Conservation (phyloP, 2,888 invertebrate species). For the Dolichopus griseipennis region DNA sequence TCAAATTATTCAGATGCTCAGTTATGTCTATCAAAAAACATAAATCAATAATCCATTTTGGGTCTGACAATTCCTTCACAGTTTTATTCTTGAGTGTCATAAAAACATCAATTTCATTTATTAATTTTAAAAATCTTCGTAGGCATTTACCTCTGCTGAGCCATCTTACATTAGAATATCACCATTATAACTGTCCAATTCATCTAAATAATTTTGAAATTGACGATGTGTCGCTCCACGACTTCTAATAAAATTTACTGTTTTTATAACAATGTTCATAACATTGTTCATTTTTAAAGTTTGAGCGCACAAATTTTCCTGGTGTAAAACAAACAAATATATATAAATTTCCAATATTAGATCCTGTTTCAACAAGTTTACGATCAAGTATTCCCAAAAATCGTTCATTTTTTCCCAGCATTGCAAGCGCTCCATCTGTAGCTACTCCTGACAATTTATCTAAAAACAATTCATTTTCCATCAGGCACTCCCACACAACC, state of each 20-base stretch:
- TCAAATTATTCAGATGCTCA: slow-evolving; percentile 2
- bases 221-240: slow-evolving; percentile 11
- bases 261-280: slow-evolving; percentile 7
- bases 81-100: slow-evolving; percentile 7
- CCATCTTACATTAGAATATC: slow-evolving; percentile 7
- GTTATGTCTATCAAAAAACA: neutral
- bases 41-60: slow-evolving; percentile 6
- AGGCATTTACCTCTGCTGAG: neutral
- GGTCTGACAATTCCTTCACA: neutral
- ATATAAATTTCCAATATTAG: too few species aligned
- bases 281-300: slow-evolving; percentile 8
- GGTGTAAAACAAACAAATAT: slow-evolving; percentile 11
- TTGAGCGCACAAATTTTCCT: slow-evolving; percentile 2
- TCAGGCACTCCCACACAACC: neutral
- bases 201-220: slow-evolving; percentile 11
- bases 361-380: too few species aligned
- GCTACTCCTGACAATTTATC: slow-evolving; percentile 9
- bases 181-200: slow-evolving; percentile 3
- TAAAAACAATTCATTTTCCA: neutral
- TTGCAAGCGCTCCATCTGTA: slow-evolving; percentile 9
- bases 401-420: neutral
- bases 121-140: slow-evolving; percentile 8
- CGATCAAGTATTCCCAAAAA: slow-evolving; percentile 7
- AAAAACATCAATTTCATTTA: slow-evolving; percentile 8
- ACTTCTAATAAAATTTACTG: slow-evolving; percentile 7